Evolutionary conservation across 1,140 invertebrate species (phyloP).

Genomic region (Sycophila sp.): DNA sequence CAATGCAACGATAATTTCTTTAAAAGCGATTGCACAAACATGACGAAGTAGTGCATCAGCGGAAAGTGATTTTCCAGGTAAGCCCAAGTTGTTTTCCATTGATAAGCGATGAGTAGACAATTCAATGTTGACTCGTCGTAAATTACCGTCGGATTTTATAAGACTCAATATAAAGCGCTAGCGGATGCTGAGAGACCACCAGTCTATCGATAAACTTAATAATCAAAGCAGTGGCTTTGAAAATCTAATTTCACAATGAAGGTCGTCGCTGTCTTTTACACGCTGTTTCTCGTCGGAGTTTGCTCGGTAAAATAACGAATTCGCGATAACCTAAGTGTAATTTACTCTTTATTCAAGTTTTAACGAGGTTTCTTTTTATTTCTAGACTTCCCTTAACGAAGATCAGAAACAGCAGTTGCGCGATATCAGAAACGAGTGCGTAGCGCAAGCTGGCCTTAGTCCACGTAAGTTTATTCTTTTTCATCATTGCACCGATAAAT

Average conservation of each 20-base stretch:
- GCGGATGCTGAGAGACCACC: too few relatives aligned
- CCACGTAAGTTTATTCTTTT: too few relatives aligned
- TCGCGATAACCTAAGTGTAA: neutral
- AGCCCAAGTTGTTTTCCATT: conserved; percentile 16
- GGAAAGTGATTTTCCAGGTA: too few relatives aligned
- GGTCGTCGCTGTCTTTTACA: neutral
- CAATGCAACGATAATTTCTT: too few relatives aligned
- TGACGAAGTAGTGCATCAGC: too few relatives aligned
- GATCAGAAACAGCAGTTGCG: neutral
- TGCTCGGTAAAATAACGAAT: neutral
- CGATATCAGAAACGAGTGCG: neutral
- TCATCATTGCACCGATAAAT: too few relatives aligned
- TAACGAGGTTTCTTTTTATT: neutral
- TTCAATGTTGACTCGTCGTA: too few relatives aligned
- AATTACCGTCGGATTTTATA: too few relatives aligned
- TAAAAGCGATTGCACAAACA: too few relatives aligned
- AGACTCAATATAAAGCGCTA: too few relatives aligned
- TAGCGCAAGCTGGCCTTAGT: neutral
- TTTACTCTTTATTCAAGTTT: neutral
- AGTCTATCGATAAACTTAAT: too few relatives aligned
- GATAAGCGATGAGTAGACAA: neutral
- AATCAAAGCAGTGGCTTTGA: too few relatives aligned
- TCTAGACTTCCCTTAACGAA: neutral
- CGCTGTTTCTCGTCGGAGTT: neutral
- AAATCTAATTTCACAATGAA: neutral